A percentile compares a stretch with the other conserved stretches of the same genome.
These are phyloP conservation scores for Toxotes lorentzi DNA, from an alignment of 2,797 vertebrate species.

Conservation along the genomic window DNA sequence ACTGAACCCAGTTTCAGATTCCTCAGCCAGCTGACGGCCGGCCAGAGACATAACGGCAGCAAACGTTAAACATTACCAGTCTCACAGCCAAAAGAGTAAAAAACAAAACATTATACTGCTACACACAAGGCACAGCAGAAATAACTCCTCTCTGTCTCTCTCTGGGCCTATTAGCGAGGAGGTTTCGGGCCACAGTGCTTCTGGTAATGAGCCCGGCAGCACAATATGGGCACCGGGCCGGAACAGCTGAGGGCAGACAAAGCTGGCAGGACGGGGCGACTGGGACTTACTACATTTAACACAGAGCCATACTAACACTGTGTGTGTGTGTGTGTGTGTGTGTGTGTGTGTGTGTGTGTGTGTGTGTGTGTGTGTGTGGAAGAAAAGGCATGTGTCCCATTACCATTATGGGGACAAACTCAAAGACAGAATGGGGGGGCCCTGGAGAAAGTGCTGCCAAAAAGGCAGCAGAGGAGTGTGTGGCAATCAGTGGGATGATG, in stretches of 20 bases:
- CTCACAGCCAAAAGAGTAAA: constrained; percentile 63
- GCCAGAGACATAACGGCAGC: constrained; percentile 62
- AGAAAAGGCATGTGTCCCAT: constrained; percentile 74
- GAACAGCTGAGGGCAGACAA: constrained; percentile 87
- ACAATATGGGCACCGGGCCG: constrained; percentile 89
- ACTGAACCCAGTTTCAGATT: constrained; percentile 44
- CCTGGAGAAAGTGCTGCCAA: constrained; percentile 79
- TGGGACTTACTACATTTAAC: constrained; percentile 82
- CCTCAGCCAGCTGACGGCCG: constrained; percentile 52
- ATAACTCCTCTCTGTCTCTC: constrained; percentile 73
- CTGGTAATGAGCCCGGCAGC: constrained; percentile 87
- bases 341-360: constrained; percentile 25
- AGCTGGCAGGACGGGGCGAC: constrained; percentile 82
- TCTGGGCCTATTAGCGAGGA: constrained; percentile 83
- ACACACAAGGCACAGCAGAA: constrained; percentile 69
- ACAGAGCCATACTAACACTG: constrained; percentile 68
- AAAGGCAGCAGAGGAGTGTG: constrained; percentile 81
- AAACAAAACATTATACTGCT: constrained; percentile 66
- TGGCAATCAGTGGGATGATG: constrained; percentile 81
- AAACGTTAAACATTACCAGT: constrained; percentile 78
- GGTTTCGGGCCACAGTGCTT: constrained; percentile 82
- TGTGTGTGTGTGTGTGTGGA: constrained; percentile 35
- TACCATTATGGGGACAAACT: constrained; percentile 76
- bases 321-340: constrained; percentile 44
- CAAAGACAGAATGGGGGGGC: constrained; percentile 74